Evolutionary conservation across 1,140 invertebrate genomes (phyloP).

Genomic region (Ceratoteleas bidentatus): DNA sequence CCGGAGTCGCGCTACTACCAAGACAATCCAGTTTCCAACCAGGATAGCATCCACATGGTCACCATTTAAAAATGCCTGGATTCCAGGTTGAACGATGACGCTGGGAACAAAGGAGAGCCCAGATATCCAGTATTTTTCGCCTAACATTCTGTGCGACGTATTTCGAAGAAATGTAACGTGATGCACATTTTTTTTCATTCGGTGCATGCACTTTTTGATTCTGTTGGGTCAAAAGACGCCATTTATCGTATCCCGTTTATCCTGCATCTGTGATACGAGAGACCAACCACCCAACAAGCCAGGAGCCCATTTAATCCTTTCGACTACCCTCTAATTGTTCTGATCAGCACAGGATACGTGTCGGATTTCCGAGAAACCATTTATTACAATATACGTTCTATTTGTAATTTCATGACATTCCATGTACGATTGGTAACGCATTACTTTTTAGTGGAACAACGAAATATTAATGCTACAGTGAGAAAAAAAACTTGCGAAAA

Average conservation of each 20-base stretch:
- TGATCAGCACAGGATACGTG: too few relatives aligned
- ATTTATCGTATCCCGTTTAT: constrained; percentile 27
- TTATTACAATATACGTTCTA: too few relatives aligned
- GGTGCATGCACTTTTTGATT: constrained; percentile 18
- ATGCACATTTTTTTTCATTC: constrained; percentile 5
- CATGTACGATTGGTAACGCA: too few relatives aligned
- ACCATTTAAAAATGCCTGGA: constrained; percentile 63
- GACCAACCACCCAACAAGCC: background rate
- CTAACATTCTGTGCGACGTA: constrained; percentile 9
- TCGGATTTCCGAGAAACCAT: too few relatives aligned
- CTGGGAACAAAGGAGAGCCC: constrained; percentile 5
- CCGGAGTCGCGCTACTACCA: constrained; percentile 51
- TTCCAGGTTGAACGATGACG: constrained; percentile 4
- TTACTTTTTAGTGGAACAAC: too few relatives aligned
- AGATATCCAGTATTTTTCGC: constrained; percentile 29
- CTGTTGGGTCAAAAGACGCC: constrained; percentile 15
- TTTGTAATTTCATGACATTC: too few relatives aligned
- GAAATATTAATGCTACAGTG: too few relatives aligned
- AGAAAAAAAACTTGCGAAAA: too few relatives aligned
- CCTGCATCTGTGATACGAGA: constrained; percentile 39
- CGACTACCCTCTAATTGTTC: too few relatives aligned
- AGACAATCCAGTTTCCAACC: constrained; percentile 66
- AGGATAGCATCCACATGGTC: constrained; percentile 75
- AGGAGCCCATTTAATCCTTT: constrained; percentile 25
- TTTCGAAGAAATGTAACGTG: constrained; percentile 12